phyloP scores from a whole-genome alignment of 2,797 vertebrate species.

The Chelidonichthys spinosus region DNA sequence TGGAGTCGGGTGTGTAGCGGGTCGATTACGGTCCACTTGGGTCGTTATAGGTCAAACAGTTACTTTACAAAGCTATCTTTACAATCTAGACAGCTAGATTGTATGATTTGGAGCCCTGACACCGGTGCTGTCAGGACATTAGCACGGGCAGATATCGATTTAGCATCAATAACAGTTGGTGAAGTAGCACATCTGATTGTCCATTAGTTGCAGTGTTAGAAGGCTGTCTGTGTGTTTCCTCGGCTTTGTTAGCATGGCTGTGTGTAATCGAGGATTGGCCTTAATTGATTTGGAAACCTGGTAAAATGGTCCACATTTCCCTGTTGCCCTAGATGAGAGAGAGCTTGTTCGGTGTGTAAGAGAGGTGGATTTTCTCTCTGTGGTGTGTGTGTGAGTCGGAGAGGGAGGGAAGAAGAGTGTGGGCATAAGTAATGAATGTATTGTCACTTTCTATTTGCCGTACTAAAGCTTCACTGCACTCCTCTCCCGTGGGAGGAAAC shows the following conservation, averaged over 20 bases:
- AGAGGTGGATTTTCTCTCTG: slow-evolving; percentile 12
- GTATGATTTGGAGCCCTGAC: neutral
- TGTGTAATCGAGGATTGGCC: slow-evolving; percentile 4
- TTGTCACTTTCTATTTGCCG: slow-evolving; percentile 74
- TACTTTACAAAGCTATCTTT: too few relatives aligned
- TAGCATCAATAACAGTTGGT: neutral
- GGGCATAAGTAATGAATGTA: slow-evolving; percentile 72
- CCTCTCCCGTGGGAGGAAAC: slow-evolving; percentile 59
- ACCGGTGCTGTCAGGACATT: neutral
- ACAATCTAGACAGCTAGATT: too few relatives aligned
- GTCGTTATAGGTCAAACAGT: neutral
- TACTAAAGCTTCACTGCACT: slow-evolving; percentile 45
- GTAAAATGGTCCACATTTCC: slow-evolving; percentile 32
- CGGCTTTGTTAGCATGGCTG: too few relatives aligned
- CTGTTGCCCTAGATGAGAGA: slow-evolving; percentile 25
- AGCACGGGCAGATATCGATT: neutral
- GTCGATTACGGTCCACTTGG: neutral
- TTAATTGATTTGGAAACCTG: slow-evolving; percentile 28
- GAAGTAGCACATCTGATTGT: neutral
- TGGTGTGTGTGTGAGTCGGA: slow-evolving; percentile 7
- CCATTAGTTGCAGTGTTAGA: neutral
- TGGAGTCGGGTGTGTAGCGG: neutral
- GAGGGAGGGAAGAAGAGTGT: slow-evolving; percentile 45
- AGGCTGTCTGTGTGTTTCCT: neutral
- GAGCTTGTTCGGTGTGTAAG: slow-evolving; percentile 12